These are phyloP conservation scores for Drosophila orena DNA, from an alignment of 1,140 invertebrate genomes.

Conservation along the genomic window DNA sequence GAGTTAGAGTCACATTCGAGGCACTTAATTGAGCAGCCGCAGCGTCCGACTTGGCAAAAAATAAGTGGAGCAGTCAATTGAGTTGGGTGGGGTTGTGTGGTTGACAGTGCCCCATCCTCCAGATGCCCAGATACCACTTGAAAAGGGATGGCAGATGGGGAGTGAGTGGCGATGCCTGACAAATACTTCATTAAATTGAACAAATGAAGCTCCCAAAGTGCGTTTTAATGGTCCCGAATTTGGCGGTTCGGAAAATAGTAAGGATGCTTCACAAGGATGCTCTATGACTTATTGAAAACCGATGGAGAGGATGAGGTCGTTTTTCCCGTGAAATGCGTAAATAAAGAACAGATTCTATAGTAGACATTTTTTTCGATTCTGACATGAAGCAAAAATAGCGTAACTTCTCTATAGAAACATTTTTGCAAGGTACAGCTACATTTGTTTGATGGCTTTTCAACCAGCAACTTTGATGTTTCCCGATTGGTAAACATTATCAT, in stretches of 20 bases:
- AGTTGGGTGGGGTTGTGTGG: constrained; percentile 54
- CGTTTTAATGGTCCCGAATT: constrained; percentile 11
- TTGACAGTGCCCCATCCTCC: constrained; percentile 37
- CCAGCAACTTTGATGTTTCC: constrained; percentile 19
- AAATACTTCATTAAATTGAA: constrained; percentile 55
- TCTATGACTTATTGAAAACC: background rate
- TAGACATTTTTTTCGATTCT: no score
- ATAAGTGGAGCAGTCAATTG: constrained; percentile 46
- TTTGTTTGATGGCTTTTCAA: background rate
- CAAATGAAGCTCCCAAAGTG: constrained; percentile 44
- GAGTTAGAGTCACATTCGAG: constrained; percentile 28
- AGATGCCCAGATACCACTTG: constrained; percentile 31
- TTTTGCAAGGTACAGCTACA: background rate
- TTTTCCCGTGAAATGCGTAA: background rate
- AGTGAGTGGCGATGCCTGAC: constrained; percentile 19
- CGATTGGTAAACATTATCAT: constrained; percentile 29
- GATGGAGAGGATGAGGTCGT: background rate
- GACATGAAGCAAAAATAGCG: background rate
- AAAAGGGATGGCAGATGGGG: constrained; percentile 47
- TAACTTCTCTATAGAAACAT: background rate
- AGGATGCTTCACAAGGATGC: background rate
- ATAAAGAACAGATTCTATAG: no score
- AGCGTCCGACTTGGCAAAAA: constrained; percentile 30
- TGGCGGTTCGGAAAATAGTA: constrained; percentile 6
- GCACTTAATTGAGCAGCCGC: constrained; percentile 56